Conservation (phyloP, 2,113 vertebrate genomes). For the Hiodon tergisus region DNA sequence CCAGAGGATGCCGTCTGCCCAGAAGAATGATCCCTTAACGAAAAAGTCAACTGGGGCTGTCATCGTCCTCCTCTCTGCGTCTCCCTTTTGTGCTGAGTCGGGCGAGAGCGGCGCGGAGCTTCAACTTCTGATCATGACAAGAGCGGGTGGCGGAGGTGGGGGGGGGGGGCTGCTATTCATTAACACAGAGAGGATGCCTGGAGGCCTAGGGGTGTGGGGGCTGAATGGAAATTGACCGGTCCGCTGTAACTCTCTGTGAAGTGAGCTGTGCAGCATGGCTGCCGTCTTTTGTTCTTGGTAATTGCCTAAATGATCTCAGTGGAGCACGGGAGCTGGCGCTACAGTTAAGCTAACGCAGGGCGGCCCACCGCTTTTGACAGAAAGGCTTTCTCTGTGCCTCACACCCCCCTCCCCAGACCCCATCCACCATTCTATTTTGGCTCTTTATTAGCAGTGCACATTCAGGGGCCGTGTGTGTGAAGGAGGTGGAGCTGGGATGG, state of each 20-base stretch:
- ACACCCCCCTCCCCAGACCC: slow-evolving; percentile 31
- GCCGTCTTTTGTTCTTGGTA: slow-evolving; percentile 72
- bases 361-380: slow-evolving; percentile 65
- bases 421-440: slow-evolving; percentile 56
- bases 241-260: slow-evolving; percentile 72
- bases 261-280: slow-evolving; percentile 63
- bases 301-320: slow-evolving; percentile 79
- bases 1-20: slow-evolving; percentile 15
- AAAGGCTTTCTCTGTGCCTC: slow-evolving; percentile 48
- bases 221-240: slow-evolving; percentile 76
- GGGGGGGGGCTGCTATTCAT: slow-evolving; percentile 30
- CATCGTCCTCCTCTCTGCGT: slow-evolving; percentile 41
- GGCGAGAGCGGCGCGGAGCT: slow-evolving; percentile 34
- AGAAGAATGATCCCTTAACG: slow-evolving; percentile 20
- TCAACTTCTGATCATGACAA: slow-evolving; percentile 53
- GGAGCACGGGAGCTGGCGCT: slow-evolving; percentile 57
- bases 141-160: not conserved
- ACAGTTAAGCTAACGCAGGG: slow-evolving; percentile 67
- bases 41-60: slow-evolving; percentile 25
- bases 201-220: slow-evolving; percentile 33
- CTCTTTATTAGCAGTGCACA: slow-evolving; percentile 59
- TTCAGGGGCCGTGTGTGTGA: slow-evolving; percentile 42
- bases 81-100: slow-evolving; percentile 46
- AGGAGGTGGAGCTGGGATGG: too few species aligned
- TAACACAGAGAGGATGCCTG: slow-evolving; percentile 17